These are phyloP conservation scores for Arnoldichthys spilopterus DNA, from an alignment of 2,797 vertebrate species.

Conservation along the genomic window DNA sequence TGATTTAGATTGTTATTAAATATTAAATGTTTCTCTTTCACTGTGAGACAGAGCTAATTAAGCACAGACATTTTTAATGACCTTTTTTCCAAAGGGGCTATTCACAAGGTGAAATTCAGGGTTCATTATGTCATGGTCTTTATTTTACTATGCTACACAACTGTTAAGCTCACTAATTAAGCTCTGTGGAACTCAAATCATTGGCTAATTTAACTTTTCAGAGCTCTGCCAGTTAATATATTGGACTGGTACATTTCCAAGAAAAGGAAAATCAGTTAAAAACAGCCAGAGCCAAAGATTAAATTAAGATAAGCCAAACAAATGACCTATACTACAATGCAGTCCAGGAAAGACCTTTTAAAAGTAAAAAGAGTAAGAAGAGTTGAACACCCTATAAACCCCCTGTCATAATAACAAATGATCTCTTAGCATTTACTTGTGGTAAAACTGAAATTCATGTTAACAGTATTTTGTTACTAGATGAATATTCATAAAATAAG, in stretches of 20 bases:
- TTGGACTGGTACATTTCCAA: neutral
- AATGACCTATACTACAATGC: constrained; percentile 1
- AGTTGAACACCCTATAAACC: neutral
- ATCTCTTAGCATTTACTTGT: neutral
- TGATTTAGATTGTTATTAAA: too few relatives aligned
- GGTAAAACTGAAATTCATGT: neutral
- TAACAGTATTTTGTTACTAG: neutral
- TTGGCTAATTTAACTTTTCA: neutral
- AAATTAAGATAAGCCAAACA: constrained; percentile 49
- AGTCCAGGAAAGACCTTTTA: neutral
- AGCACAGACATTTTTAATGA: too few relatives aligned
- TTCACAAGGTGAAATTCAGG: neutral
- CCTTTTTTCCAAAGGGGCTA: too few relatives aligned
- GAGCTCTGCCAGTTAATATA: constrained; percentile 14
- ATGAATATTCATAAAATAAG: neutral
- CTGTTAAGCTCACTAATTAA: constrained; percentile 15
- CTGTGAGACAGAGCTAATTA: too few relatives aligned
- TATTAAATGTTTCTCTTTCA: too few relatives aligned
- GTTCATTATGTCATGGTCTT: neutral
- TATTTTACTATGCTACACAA: neutral
- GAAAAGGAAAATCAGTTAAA: constrained; percentile 9
- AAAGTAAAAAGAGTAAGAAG: neutral
- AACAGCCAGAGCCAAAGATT: constrained; percentile 27
- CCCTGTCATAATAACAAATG: neutral
- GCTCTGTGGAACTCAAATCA: neutral